Conservation (phyloP, 2,888 invertebrate species). For the Horisme vitalbata region DNA sequence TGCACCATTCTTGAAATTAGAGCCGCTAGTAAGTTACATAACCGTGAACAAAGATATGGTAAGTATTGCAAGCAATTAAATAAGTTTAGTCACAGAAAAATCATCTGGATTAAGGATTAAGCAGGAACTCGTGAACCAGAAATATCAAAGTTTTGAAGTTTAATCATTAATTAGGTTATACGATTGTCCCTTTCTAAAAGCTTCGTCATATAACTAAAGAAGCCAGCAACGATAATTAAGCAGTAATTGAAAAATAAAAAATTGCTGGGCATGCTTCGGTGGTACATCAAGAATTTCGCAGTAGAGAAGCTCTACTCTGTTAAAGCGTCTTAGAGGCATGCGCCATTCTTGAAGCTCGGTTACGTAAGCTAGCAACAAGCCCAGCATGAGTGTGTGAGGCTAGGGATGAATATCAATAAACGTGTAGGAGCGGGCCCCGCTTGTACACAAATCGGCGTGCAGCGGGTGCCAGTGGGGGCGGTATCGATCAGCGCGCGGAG, state of each 20-base stretch:
- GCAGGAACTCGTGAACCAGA: no score
- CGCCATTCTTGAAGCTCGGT: conserved; percentile 22
- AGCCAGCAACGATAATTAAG: no score
- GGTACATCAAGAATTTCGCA: background rate
- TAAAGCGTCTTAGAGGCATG: conserved; percentile 16
- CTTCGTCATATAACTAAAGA: conserved; percentile 2
- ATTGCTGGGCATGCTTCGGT: no score
- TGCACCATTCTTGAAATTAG: conserved; percentile 7
- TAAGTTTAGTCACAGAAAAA: background rate
- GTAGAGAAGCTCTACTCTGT: background rate
- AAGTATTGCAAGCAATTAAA: background rate
- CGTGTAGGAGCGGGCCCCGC: conserved; percentile 33
- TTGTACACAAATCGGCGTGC: conserved; percentile 55
- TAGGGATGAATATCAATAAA: conserved; percentile 45
- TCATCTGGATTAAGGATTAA: no score
- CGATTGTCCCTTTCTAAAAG: background rate
- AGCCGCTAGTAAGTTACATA: conserved; percentile 9
- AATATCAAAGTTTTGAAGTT: conserved; percentile 1
- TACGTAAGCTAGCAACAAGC: conserved; percentile 24
- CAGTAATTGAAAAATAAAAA: no score
- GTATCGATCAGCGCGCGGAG: conserved; percentile 50
- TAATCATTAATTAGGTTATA: background rate
- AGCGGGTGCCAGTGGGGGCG: conserved; percentile 45
- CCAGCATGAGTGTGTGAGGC: conserved; percentile 23
- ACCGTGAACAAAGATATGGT: background rate